phyloP scores from a whole-genome alignment of 1,140 invertebrate species.

The Ostrea edulis region DNA sequence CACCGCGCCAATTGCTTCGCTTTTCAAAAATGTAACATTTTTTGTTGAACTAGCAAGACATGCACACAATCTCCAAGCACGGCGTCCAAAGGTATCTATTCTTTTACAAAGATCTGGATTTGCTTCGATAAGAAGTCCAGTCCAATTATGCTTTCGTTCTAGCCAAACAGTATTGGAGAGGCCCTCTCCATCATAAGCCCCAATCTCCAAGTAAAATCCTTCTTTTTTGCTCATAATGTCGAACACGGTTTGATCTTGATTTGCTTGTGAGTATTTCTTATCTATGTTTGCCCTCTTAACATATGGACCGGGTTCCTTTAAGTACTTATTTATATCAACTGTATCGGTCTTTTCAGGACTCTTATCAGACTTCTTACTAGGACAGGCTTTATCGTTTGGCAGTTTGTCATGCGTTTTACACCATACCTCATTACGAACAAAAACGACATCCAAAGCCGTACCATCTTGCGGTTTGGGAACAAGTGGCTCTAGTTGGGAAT shows the following conservation, averaged over 20 bases:
- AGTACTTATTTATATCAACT: not conserved
- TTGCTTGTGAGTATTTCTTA: conserved; percentile 31
- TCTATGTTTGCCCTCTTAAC: not conserved
- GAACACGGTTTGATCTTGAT: conserved; percentile 18
- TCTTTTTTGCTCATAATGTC: conserved; percentile 45
- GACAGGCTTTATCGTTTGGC: not conserved
- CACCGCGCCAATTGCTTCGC: conserved; percentile 10
- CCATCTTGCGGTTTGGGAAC: not conserved
- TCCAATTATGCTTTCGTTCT: conserved; percentile 86
- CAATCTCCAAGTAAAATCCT: conserved; percentile 84
- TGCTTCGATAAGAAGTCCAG: conserved; percentile 82
- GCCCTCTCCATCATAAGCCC: conserved; percentile 82
- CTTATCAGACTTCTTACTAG: too few relatives aligned
- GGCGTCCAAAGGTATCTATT: conserved; percentile 19
- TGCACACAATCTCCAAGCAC: conserved; percentile 35
- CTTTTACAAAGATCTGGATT: conserved; percentile 73
- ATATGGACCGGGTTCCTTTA: conserved; percentile 37
- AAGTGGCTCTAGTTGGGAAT: not conserved
- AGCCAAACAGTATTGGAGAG: conserved; percentile 85
- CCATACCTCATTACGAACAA: not conserved
- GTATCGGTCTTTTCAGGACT: not conserved
- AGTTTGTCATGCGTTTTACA: not conserved
- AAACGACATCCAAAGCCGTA: not conserved
- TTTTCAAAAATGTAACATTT: conserved; percentile 27
- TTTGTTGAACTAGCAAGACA: conserved; percentile 6